phyloP scores from a whole-genome alignment of 2,113 vertebrate genomes.

The Daboia siamensis region DNA sequence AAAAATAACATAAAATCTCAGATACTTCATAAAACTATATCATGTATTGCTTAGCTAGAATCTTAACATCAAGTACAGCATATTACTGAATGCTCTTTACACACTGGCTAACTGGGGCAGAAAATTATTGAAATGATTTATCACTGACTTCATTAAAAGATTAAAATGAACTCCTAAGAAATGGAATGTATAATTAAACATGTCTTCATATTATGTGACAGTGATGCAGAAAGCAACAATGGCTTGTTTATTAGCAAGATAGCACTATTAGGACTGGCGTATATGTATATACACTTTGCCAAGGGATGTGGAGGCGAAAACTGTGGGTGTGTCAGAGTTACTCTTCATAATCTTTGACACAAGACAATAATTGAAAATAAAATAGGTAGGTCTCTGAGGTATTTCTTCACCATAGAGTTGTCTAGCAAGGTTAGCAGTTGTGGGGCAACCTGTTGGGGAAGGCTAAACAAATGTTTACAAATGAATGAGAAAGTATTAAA shows the following conservation, averaged over 20 bases:
- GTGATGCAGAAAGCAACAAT: background rate
- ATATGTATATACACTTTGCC: rapidly evolving
- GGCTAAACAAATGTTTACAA: background rate
- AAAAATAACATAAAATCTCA: background rate
- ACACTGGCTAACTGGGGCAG: background rate
- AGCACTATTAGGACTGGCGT: background rate
- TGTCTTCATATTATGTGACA: background rate
- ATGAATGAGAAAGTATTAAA: constrained; percentile 6
- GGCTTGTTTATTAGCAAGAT: background rate
- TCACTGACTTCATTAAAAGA: background rate
- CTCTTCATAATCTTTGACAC: background rate
- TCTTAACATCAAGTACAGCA: background rate
- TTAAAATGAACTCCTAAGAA: background rate
- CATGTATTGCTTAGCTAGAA: background rate
- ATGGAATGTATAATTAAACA: background rate
- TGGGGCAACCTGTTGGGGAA: background rate
- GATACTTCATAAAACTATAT: background rate
- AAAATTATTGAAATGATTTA: background rate
- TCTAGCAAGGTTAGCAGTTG: background rate
- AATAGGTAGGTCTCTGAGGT: background rate
- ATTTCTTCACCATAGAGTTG: background rate
- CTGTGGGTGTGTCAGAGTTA: background rate
- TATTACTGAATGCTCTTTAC: background rate
- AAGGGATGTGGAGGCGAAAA: background rate
- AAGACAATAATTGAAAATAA: background rate